These are phyloP conservation scores for Lutjanus argentimaculatus DNA, from an alignment of 2,797 vertebrate species.

Conservation along the genomic window DNA sequence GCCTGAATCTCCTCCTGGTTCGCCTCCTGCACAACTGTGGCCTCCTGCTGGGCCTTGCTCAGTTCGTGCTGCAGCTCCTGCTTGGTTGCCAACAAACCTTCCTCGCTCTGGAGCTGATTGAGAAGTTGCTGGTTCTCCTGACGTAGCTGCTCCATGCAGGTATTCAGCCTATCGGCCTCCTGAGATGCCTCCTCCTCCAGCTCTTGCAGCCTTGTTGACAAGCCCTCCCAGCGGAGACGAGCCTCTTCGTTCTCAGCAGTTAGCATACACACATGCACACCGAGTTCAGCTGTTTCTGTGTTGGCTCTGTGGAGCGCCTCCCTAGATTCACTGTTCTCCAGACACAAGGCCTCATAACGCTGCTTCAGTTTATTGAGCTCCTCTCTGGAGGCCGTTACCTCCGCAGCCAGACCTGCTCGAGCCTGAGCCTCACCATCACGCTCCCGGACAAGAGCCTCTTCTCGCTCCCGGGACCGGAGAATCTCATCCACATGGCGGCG, in stretches of 20 bases:
- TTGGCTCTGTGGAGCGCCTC: slow-evolving; percentile 92
- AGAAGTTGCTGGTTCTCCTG: slow-evolving; percentile 86
- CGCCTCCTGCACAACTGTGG: slow-evolving; percentile 77
- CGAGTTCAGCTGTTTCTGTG: slow-evolving; percentile 92
- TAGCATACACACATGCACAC: slow-evolving; percentile 91
- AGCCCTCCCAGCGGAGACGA: slow-evolving; percentile 81
- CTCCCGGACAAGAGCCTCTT: slow-evolving; percentile 82
- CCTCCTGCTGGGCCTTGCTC: slow-evolving; percentile 78
- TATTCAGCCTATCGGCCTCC: slow-evolving; percentile 81
- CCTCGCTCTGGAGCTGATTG: slow-evolving; percentile 79
- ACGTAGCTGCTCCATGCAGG: slow-evolving; percentile 78
- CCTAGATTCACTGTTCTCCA: slow-evolving; percentile 88
- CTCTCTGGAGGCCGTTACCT: slow-evolving; percentile 81
- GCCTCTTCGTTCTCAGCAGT: slow-evolving; percentile 89
- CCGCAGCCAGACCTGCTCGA: slow-evolving; percentile 79
- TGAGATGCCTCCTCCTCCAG: slow-evolving; percentile 77
- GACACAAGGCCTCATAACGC: slow-evolving; percentile 78
- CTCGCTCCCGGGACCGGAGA: slow-evolving; percentile 85
- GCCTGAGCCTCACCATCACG: slow-evolving; percentile 76
- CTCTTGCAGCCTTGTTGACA: slow-evolving; percentile 80
- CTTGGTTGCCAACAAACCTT: slow-evolving; percentile 49
- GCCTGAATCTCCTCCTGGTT: slow-evolving; percentile 87
- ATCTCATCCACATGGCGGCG: slow-evolving; percentile 90
- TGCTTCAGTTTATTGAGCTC: slow-evolving; percentile 84
- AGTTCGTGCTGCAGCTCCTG: slow-evolving; percentile 60